Evolutionary conservation across 1,140 invertebrate species (phyloP).

Genomic region (Saccostrea echinata): DNA sequence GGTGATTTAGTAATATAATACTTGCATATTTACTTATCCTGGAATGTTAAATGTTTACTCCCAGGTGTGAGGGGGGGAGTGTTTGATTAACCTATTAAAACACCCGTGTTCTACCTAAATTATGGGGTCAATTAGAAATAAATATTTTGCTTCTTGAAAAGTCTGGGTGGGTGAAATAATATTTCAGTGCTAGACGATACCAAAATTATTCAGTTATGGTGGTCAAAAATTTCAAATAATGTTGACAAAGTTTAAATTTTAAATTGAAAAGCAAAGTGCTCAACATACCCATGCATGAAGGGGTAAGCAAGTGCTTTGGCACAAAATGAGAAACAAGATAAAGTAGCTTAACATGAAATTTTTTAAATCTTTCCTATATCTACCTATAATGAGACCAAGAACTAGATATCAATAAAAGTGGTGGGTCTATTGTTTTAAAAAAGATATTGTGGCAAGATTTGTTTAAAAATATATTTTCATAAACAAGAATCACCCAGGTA

Average conservation of each 20-base stretch:
- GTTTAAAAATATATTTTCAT: background rate
- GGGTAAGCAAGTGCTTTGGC: background rate
- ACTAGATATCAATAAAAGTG: background rate
- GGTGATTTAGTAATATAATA: background rate
- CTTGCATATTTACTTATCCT: background rate
- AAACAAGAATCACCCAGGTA: background rate
- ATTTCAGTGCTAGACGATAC: background rate
- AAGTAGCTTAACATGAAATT: background rate
- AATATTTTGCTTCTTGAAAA: constrained; percentile 17
- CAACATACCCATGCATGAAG: background rate
- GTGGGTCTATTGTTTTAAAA: background rate
- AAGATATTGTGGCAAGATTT: background rate
- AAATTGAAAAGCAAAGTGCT: background rate
- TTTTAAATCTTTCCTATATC: background rate
- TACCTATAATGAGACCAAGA: background rate
- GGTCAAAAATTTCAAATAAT: background rate
- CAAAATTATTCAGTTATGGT: background rate
- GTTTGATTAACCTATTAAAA: background rate
- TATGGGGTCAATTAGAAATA: background rate
- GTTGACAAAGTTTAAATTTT: background rate
- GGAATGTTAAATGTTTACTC: background rate
- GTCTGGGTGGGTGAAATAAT: constrained; percentile 18
- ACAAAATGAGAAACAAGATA: background rate
- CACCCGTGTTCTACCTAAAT: background rate
- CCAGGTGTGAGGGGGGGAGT: background rate